Evolutionary conservation across 2,888 invertebrate species (phyloP), one percentile per base, ranked within the genome.

Genomic region (Frankliniella fusca): DNA sequence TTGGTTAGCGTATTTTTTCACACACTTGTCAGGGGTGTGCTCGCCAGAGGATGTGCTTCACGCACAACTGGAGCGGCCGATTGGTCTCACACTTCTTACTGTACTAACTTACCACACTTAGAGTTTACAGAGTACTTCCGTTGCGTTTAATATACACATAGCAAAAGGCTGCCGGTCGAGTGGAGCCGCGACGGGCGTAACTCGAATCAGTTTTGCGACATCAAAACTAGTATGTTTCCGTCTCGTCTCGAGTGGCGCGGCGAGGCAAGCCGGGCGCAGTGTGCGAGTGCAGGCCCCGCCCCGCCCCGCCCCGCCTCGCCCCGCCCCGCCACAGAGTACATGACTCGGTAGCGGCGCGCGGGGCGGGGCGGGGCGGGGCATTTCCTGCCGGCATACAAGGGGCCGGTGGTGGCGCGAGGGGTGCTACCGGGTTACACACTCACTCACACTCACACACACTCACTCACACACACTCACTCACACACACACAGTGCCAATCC

Each of bases 361-460:
- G 70, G 70, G 70, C 18, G 65, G 65, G 65, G 65, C n/a, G 5
- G 38, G 38, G 38, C 38, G 38, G 38, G 27, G 70, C 70, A 76
- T 76, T 76, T 76, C 70, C 70, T 76, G 70, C 12, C 70, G 27
- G 70, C 18, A 38, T 38, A 38, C 38, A 5, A 38, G 61, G n/a
- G 61, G 61, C 61, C 61, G 18, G 61, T 38, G 38, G 38, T 38
- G 38, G 38, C 38, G 38, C 38, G 38, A 38, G 61, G 61, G 18
- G 61, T 61, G 61, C 70, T 76, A 76, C 70, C 70, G 27, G 27
- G 70, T 76, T 76, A 76, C 70, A 27, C 70, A 27, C 70, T 27
- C 70, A 76, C 70, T 27, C 70, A 76, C 23, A 76, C 70, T 27
- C 70, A 54, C 54, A 54, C 54, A 54, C 54, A 54, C 54, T 5